Evolutionary conservation across 2,888 invertebrate species (phyloP).

Genomic region (Villa cingulata): DNA sequence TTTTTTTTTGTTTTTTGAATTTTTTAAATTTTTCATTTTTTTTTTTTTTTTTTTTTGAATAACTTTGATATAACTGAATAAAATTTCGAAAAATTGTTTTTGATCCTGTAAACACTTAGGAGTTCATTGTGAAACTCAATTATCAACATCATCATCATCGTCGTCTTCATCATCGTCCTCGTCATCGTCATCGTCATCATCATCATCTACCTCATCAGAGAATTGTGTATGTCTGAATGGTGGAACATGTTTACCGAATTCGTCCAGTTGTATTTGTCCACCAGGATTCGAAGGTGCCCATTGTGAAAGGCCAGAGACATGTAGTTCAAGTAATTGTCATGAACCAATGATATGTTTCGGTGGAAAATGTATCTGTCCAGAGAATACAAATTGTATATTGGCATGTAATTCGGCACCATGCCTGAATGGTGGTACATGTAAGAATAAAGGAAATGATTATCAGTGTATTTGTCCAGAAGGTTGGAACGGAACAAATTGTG

Average conservation of each 20-base stretch:
- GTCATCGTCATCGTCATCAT: no score
- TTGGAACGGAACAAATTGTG: slow-evolving; percentile 44
- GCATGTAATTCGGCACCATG: slow-evolving; percentile 47
- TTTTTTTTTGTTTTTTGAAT: neutral
- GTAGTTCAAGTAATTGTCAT: slow-evolving; percentile 27
- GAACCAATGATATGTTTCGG: slow-evolving; percentile 33
- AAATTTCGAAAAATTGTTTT: neutral
- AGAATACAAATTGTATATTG: slow-evolving; percentile 37
- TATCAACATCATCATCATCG: no score
- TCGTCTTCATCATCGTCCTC: no score
- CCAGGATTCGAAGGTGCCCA: slow-evolving; percentile 30
- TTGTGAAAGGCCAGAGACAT: slow-evolving; percentile 31
- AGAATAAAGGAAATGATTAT: slow-evolving; percentile 43
- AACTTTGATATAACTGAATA: neutral
- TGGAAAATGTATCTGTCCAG: slow-evolving; percentile 33
- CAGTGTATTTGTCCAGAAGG: slow-evolving; percentile 46
- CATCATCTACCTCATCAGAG: slow-evolving; percentile 15
- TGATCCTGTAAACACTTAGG: slow-evolving; percentile 19
- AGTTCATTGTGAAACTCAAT: slow-evolving; percentile 31
- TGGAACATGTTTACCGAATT: slow-evolving; percentile 32
- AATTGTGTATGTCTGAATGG: slow-evolving; percentile 33
- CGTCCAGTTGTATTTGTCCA: slow-evolving; percentile 32
- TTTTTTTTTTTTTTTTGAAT: no score
- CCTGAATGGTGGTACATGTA: slow-evolving; percentile 50
- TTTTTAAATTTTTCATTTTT: neutral